Base-by-base conservation (phyloP, 2,113 vertebrate genomes). In the Brachypodius melanocephalos region DNA sequence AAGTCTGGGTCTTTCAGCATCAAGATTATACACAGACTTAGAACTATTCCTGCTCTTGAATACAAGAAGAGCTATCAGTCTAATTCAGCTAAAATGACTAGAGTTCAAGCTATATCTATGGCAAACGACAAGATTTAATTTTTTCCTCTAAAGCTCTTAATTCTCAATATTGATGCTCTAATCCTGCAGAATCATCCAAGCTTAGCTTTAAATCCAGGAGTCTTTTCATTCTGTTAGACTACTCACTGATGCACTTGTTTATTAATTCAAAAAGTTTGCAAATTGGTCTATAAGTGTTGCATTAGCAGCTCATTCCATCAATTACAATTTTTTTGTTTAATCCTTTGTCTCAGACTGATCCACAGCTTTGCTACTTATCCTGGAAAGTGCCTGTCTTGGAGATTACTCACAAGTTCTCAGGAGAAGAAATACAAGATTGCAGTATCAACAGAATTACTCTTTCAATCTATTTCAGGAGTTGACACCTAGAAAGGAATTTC, bases 111-210 rank as follows among this genome's bases (percentile, higher is more conserved):
- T 75, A 14, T 31, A 91, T 67, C 52, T 48, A 36, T 31, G 51
- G 74, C 40, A 94, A 93, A 90, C 0, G 3, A 65, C 10, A 46
- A 91, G 65, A 81, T 46, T 81, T 52, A 55, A 25, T 71, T 89
- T 89, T 89, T 81, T 81, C 52, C 54, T 78, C 74, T 52, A 89
- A 78, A 90, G 43, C 69, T 86, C 75, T 85, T 91, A 75, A 66
- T 7, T 25, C 18, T 58, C 55, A 81, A 4, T 51, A 72, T 1
- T 61, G 36, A 78, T 77, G n/a, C 48, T 63, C 57, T 81, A 77
- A 93, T 86, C 85, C 63, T 81, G 65, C 46, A 58, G 62, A 95
- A 84, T 93, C 85, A 96, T 71, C 61, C 45, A 26, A 7, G n/a
- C 48, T 87, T 74, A 92, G 61, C 79, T 86, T 87, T 78, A 92